Conservation (phyloP, 2,888 invertebrate genomes). For the Papilio protenor region DNA sequence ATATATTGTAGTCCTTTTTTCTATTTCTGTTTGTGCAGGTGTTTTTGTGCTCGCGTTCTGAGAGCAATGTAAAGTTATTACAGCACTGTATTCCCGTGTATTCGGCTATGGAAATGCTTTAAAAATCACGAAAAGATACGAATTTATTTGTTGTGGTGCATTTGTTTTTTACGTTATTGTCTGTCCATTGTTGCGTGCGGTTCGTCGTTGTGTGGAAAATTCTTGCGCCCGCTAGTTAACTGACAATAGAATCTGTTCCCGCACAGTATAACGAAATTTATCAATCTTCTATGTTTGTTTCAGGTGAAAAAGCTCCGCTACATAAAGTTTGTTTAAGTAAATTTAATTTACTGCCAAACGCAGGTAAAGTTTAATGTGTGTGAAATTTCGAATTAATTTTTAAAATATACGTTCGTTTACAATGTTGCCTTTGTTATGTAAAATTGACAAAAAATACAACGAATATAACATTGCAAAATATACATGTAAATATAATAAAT, state of each 20-base stretch:
- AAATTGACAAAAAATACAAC: background rate
- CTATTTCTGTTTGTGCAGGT: conserved; percentile 72
- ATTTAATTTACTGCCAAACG: conserved; percentile 39
- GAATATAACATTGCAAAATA: background rate
- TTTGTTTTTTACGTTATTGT: conserved; percentile 47
- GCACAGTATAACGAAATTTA: conserved; percentile 36
- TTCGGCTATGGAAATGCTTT: conserved; percentile 50
- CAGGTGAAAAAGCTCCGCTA: conserved; percentile 35
- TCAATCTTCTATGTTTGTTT: conserved; percentile 41
- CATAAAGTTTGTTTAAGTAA: conserved; percentile 40
- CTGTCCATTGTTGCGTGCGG: conserved; percentile 41
- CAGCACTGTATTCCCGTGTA: conserved; percentile 51
- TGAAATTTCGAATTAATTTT: conserved; percentile 11
- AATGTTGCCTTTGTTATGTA: background rate
- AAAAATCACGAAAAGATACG: conserved; percentile 48
- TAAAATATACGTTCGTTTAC: background rate
- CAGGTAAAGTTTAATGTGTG: conserved; percentile 34
- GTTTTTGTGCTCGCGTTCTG: conserved; percentile 62
- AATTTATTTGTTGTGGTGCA: conserved; percentile 45
- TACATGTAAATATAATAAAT: background rate
- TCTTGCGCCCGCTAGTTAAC: conserved; percentile 35
- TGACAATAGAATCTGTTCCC: conserved; percentile 41
- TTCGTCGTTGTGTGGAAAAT: conserved; percentile 35
- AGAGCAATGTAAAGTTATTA: conserved; percentile 63
- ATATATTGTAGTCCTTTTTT: conserved; percentile 71